phyloP scores from a whole-genome alignment of 1,140 invertebrate genomes.

The Drosophila sulfurigaster region DNA sequence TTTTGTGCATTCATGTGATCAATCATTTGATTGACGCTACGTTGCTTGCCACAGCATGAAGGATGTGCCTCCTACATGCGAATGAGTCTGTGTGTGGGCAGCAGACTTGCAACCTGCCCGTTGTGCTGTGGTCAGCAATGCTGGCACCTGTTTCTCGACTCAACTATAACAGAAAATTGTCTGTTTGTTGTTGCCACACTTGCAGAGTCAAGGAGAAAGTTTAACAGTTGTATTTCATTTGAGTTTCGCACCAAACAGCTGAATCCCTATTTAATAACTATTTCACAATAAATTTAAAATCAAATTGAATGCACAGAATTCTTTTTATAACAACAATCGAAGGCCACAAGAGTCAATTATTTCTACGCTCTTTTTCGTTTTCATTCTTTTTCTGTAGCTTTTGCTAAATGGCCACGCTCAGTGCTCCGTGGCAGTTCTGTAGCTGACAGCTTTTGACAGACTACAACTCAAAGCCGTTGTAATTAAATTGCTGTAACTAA shows the following conservation, averaged over 20 bases:
- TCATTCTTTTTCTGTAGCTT: not conserved
- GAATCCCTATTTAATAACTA: not conserved
- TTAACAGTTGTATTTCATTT: not conserved
- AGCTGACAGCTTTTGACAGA: constrained; percentile 61
- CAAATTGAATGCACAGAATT: too few relatives aligned
- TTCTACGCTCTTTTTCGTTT: not conserved
- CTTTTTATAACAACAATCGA: not conserved
- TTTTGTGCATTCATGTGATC: constrained; percentile 58
- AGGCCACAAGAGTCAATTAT: not conserved
- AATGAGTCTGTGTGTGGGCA: constrained; percentile 55
- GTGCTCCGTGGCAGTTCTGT: constrained; percentile 29
- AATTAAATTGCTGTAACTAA: constrained; percentile 46
- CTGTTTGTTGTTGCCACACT: constrained; percentile 15
- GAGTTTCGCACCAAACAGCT: not conserved
- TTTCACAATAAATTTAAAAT: too few relatives aligned
- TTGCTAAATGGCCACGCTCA: not conserved
- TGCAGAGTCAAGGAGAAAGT: constrained; percentile 38
- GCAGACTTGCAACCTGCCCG: not conserved
- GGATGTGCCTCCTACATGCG: constrained; percentile 34
- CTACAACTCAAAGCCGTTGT: constrained; percentile 35
- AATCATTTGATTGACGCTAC: constrained; percentile 80
- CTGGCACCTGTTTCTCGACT: constrained; percentile 7
- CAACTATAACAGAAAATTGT: constrained; percentile 58
- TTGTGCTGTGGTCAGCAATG: not conserved
- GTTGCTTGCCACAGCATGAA: constrained; percentile 54